Conservation (phyloP, 2,888 invertebrate species). For the Chaitophorus viminalis region DNA sequence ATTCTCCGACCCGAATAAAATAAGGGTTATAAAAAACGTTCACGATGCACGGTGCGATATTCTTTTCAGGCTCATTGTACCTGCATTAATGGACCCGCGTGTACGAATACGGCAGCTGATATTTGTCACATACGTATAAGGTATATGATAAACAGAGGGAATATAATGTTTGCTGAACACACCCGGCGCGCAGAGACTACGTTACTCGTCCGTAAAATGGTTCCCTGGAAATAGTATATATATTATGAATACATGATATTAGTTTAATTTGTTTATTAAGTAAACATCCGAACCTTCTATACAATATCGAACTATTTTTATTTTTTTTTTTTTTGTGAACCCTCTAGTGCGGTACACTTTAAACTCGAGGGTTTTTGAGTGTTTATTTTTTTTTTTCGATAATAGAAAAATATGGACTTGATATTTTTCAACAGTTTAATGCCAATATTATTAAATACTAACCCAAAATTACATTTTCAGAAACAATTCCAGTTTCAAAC, state of each 20-base stretch:
- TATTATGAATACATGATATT: constrained; percentile 45
- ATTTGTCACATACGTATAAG: constrained; percentile 26
- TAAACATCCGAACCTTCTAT: constrained; percentile 43
- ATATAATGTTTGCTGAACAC: constrained; percentile 49
- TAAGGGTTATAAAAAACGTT: constrained; percentile 43
- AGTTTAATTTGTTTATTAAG: constrained; percentile 56
- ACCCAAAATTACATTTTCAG: background rate
- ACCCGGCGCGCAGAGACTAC: constrained; percentile 23
- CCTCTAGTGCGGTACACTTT: constrained; percentile 17
- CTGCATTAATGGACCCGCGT: constrained; percentile 32
- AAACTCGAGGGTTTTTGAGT: constrained; percentile 35
- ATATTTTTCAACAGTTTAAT: background rate
- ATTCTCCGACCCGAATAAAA: constrained; percentile 18
- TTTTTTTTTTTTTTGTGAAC: constrained; percentile 28
- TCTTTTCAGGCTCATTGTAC: constrained; percentile 42
- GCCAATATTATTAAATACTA: background rate
- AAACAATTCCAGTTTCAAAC: too few relatives aligned
- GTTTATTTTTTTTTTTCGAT: constrained; percentile 31
- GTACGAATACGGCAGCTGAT: constrained; percentile 42
- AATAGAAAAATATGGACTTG: constrained; percentile 26
- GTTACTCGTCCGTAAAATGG: constrained; percentile 56
- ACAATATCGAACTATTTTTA: constrained; percentile 16
- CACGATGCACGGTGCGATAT: background rate
- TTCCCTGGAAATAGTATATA: background rate
- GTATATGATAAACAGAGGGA: constrained; percentile 15